Percentiles rank a stretch among this genome's conserved stretches.
Evolutionary conservation across 2,797 vertebrate genomes (phyloP).

Genomic region (Cynodonichthys magdalenae): DNA sequence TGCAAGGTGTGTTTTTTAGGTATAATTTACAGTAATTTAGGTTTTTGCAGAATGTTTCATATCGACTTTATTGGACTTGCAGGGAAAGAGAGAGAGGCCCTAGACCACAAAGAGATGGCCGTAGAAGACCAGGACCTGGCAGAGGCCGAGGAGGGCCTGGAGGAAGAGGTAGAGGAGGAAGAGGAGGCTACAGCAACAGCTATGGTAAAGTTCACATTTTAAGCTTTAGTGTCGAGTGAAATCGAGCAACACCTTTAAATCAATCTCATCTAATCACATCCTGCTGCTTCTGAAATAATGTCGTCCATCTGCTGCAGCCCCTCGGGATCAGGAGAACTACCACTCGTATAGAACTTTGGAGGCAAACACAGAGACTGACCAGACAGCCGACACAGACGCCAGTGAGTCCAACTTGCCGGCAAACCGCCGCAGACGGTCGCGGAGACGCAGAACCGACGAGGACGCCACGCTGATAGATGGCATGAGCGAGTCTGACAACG

Average conservation of each 20-base stretch:
- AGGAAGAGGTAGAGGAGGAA: slow-evolving; percentile 88
- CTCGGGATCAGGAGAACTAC: slow-evolving; percentile 88
- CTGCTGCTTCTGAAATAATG: background rate
- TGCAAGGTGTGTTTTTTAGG: background rate
- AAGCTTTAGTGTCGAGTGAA: no score
- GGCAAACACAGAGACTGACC: slow-evolving; percentile 94
- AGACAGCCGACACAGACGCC: slow-evolving; percentile 95
- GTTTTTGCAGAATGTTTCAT: background rate
- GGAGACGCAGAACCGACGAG: slow-evolving; percentile 95
- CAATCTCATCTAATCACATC: background rate
- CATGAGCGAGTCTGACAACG: slow-evolving; percentile 96
- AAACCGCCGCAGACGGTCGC: slow-evolving; percentile 92
- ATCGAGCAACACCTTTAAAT: background rate
- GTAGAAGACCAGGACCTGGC: slow-evolving; percentile 84
- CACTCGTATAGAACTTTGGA: slow-evolving; percentile 88
- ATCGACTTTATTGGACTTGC: slow-evolving; percentile 23
- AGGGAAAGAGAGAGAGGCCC: slow-evolving; percentile 79
- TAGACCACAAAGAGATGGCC: slow-evolving; percentile 84
- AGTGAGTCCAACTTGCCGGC: slow-evolving; percentile 92
- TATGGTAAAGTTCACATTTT: slow-evolving; percentile 81
- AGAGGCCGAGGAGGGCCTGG: slow-evolving; percentile 89
- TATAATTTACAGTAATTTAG: background rate
- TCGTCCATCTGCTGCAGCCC: slow-evolving; percentile 77
- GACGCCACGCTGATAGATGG: slow-evolving; percentile 94
- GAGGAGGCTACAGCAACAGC: slow-evolving; percentile 87